phyloP scores from a whole-genome alignment of 2,113 vertebrate genomes.

The Platichthys flesus region DNA sequence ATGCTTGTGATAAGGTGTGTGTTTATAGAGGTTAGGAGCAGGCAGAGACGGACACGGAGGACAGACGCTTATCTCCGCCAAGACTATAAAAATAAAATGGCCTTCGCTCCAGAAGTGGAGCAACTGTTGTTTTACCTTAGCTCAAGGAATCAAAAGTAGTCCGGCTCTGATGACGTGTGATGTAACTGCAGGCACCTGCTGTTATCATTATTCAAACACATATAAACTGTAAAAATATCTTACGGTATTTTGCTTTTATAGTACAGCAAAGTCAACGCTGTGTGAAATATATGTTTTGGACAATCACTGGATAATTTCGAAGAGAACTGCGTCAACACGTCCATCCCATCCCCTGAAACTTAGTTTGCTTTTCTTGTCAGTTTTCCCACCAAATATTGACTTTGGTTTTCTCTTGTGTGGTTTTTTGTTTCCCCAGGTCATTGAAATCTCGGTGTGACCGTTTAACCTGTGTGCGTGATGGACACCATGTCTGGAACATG shows the following conservation, averaged over 20 bases:
- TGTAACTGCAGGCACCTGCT: slow-evolving; percentile 28
- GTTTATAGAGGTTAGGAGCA: slow-evolving; percentile 81
- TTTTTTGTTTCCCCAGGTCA: slow-evolving; percentile 28
- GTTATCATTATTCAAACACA: background rate
- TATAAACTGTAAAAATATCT: background rate
- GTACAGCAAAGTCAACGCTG: background rate
- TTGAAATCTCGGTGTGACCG: slow-evolving; percentile 37
- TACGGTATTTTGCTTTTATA: background rate
- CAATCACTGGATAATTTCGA: background rate
- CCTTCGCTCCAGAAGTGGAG: slow-evolving; percentile 63
- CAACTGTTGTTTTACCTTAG: slow-evolving; percentile 20
- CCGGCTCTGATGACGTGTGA: slow-evolving; percentile 29
- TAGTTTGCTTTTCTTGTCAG: slow-evolving; percentile 17
- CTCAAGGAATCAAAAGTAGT: slow-evolving; percentile 13
- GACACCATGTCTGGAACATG: slow-evolving; percentile 30
- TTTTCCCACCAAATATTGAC: slow-evolving; percentile 1
- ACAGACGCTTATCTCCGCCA: slow-evolving; percentile 73
- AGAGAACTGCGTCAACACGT: background rate
- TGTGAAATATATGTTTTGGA: background rate
- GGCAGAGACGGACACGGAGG: slow-evolving; percentile 82
- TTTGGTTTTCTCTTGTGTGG: background rate
- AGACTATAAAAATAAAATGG: slow-evolving; percentile 65
- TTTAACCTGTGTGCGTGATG: slow-evolving; percentile 19
- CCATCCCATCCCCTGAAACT: background rate
- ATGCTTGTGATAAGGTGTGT: slow-evolving; percentile 72